Conservation (phyloP, 2,888 invertebrate genomes). For the Spilarctia lutea region DNA sequence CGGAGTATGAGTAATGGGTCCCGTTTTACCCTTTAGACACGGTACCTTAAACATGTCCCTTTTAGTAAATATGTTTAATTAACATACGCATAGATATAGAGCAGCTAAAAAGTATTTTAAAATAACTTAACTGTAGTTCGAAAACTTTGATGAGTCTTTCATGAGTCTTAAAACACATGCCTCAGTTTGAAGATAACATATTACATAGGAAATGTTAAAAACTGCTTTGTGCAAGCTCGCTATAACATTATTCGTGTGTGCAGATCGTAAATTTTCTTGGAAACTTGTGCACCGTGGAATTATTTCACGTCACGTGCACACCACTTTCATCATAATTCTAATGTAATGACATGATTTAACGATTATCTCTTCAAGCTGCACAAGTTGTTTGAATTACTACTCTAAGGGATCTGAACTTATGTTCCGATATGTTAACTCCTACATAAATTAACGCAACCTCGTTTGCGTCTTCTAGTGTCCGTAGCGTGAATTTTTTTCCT, state of each 20-base stretch:
- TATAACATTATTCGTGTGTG: not conserved
- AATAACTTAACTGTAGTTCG: not conserved
- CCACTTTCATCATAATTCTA: not conserved
- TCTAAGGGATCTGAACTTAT: not conserved
- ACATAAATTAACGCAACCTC: too few relatives aligned
- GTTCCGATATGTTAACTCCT: too few relatives aligned
- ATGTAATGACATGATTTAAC: not conserved
- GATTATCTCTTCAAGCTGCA: not conserved
- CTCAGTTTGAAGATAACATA: not conserved
- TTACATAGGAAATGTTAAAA: not conserved
- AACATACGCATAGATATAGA: not conserved
- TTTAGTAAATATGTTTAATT: not conserved
- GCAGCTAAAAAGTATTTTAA: not conserved
- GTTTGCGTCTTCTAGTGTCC: too few relatives aligned
- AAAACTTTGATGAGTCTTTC: not conserved
- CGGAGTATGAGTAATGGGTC: too few relatives aligned
- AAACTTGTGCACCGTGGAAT: not conserved
- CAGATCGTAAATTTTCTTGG: constrained; percentile 1
- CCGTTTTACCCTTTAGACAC: too few relatives aligned
- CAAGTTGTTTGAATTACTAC: not conserved
- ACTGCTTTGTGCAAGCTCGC: constrained; percentile 1
- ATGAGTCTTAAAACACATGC: not conserved
- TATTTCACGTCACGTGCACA: not conserved
- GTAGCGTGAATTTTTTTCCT: too few relatives aligned
- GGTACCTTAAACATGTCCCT: not conserved